phyloP scores from a whole-genome alignment of 2,888 invertebrate genomes.

The Dicyrtomina minuta region DNA sequence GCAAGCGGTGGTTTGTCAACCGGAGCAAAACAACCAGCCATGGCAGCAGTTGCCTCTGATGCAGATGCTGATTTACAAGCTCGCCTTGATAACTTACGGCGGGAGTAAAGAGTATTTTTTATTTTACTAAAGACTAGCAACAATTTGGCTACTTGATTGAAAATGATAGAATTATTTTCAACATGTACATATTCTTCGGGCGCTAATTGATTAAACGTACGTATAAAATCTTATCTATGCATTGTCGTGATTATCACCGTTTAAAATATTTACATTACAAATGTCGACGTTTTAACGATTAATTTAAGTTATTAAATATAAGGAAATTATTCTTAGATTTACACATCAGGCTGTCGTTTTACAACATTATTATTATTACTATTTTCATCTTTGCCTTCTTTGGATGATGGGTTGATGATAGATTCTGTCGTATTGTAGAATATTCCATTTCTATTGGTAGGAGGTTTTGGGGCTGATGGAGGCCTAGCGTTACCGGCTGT shows the following conservation, averaged over 20 bases:
- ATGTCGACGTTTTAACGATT: background rate
- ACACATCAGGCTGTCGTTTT: background rate
- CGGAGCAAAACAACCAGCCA: conserved; percentile 62
- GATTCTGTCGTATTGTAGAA: too few relatives aligned
- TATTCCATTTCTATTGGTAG: too few relatives aligned
- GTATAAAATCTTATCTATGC: conserved; percentile 11
- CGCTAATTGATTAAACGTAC: background rate
- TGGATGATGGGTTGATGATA: too few relatives aligned
- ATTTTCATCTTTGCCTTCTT: background rate
- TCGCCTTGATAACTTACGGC: conserved; percentile 87
- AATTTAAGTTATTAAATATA: too few relatives aligned
- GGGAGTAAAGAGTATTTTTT: conserved; percentile 65
- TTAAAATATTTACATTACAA: conserved; percentile 1
- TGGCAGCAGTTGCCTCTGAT: conserved; percentile 66
- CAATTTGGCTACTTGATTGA: background rate
- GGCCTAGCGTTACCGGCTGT: too few relatives aligned
- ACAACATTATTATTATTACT: conserved; percentile 1
- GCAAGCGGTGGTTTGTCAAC: conserved; percentile 64
- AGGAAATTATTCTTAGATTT: background rate
- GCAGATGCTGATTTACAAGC: conserved; percentile 98
- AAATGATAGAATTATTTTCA: background rate
- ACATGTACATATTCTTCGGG: background rate
- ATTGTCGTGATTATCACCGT: background rate
- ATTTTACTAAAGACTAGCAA: conserved; percentile 3
- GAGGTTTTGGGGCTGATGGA: too few relatives aligned